Conservation (phyloP, 2,113 vertebrate species). For the Eidolon helvum region DNA sequence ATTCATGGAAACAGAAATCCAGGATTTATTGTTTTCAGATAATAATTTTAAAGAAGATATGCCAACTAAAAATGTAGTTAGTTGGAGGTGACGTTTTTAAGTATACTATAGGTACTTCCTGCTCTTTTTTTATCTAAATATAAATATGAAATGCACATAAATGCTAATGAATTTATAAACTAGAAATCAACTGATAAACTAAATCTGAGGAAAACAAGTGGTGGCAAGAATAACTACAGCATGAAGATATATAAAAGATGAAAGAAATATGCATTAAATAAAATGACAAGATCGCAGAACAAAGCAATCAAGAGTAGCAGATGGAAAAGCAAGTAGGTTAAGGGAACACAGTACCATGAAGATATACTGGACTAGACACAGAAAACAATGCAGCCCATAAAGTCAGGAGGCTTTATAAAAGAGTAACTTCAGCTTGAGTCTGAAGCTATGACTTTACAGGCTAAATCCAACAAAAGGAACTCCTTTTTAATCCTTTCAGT, state of each 20-base stretch:
- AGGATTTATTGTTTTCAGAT: conserved; percentile 15
- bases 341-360: not conserved
- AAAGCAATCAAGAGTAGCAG: not conserved
- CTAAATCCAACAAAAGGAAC: conserved; percentile 17
- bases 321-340: not conserved
- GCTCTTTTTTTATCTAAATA: not conserved
- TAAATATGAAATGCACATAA: not conserved
- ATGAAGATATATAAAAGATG: not conserved
- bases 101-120: not conserved
- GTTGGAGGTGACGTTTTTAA: not conserved
- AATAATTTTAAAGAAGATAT: not conserved
- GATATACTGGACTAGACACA: not conserved
- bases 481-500: not conserved
- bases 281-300: not conserved
- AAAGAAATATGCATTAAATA: conserved; percentile 2
- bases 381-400: not conserved
- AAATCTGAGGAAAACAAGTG: not conserved
- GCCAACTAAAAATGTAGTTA: conserved; percentile 39
- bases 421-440: not conserved
- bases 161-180: not conserved
- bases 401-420: not conserved
- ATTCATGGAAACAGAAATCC: not conserved
- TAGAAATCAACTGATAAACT: conserved; percentile 32
- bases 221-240: not conserved
- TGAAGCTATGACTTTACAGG: not conserved